Evolutionary conservation across 2,888 invertebrate species (phyloP).

Genomic region (Cylloceria caligata): DNA sequence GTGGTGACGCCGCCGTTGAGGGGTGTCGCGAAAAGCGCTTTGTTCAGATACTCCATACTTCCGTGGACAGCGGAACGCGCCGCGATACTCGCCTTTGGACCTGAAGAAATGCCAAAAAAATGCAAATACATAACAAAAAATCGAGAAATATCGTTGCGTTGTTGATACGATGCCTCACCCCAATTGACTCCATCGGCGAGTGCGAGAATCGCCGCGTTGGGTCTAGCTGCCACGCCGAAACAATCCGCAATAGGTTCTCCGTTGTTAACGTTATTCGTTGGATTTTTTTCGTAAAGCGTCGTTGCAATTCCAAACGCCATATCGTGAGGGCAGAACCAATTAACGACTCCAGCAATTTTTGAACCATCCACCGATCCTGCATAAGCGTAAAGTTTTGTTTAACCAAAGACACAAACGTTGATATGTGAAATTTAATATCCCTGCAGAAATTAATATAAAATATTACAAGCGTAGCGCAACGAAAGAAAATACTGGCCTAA

Average conservation of each 20-base stretch:
- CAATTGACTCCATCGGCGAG: slow-evolving; percentile 97
- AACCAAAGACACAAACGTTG: not conserved
- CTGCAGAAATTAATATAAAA: slow-evolving; percentile 52
- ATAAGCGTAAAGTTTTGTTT: slow-evolving; percentile 17
- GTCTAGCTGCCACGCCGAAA: slow-evolving; percentile 90
- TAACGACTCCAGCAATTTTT: slow-evolving; percentile 78
- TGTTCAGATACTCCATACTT: slow-evolving; percentile 92
- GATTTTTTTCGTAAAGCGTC: slow-evolving; percentile 94
- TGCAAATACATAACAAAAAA: slow-evolving; percentile 1
- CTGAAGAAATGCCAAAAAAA: slow-evolving; percentile 82
- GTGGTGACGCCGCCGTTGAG: slow-evolving; percentile 83
- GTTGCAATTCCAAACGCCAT: slow-evolving; percentile 90
- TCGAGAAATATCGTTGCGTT: not conserved
- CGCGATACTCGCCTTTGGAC: slow-evolving; percentile 92
- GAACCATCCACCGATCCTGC: slow-evolving; percentile 62
- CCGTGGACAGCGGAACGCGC: slow-evolving; percentile 95
- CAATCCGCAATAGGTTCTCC: slow-evolving; percentile 96
- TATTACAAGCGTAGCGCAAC: slow-evolving; percentile 55
- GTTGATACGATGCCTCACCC: slow-evolving; percentile 86
- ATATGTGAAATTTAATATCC: not conserved
- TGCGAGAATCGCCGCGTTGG: slow-evolving; percentile 91
- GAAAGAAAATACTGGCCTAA: slow-evolving; percentile 33
- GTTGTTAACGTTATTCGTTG: slow-evolving; percentile 89
- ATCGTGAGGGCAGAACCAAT: slow-evolving; percentile 87
- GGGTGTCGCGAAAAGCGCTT: slow-evolving; percentile 87